Evolutionary conservation across 2,797 vertebrate genomes (phyloP), one percentile per base, ranked within the genome.

Genomic region (Coendou prehensilis): DNA sequence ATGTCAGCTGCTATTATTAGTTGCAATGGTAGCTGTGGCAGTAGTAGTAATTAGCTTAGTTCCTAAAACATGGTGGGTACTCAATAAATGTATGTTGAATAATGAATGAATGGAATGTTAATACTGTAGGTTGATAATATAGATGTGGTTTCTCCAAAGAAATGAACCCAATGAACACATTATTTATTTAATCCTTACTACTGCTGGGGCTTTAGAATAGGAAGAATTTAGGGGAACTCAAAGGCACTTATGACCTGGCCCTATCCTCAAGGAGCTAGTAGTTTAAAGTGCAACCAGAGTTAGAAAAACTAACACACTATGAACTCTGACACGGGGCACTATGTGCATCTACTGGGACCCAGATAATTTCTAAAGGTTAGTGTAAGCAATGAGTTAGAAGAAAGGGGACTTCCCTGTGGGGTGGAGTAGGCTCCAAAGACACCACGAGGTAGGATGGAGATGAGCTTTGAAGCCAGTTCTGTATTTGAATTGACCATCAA

Each of bases 21-120:
- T 47, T 94, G 10, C 57, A 76, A 76, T 8, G 78, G 75, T 28
- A 91, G 92, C 82, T 79, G 54, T 59, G 69, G 37, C 59, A 61
- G 14, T 59, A 41, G 57, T 1, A 81, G 45, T 57, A 90, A 94
- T 61, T 86, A 89, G 63, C 28, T 67, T 54, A 75, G 69, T 52
- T 91, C 45, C 13, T 67, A 67, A 61, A 78, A 88, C 52, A 73
- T n/a, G 59, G 13, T 8, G 91, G 52, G 10, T 41, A 79, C 75
- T 76, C 79, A 63, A 61, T 33, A 61, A 63, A 73, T 78, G 37
- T 76, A 82, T 91, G 45, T 3, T 93, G 84, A 96, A 76, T 56
- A 59, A 67, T 59, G 71, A 71, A 87, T 80, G 50, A 91, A 30
- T 52, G 33, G 78, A 69, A 93, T 67, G 45, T 89, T 91, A 86